phyloP scores from a whole-genome alignment of 2,797 vertebrate species.

The Helarctos malayanus region DNA sequence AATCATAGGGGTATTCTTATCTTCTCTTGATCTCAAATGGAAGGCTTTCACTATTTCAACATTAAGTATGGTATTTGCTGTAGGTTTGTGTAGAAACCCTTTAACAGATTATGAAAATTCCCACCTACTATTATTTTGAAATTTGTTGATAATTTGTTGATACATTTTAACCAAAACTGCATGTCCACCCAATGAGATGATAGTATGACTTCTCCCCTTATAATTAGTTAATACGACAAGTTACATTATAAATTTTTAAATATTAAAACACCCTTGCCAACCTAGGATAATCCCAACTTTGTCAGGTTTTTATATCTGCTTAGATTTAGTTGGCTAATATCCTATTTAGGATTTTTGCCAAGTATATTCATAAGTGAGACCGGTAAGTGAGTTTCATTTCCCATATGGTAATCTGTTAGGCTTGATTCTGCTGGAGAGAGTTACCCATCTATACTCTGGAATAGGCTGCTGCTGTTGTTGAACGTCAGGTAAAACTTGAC shows the following conservation, averaged over 20 bases:
- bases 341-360: constrained; percentile 47
- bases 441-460: not conserved
- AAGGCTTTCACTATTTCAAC: not conserved
- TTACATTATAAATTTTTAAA: not conserved
- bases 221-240: constrained; percentile 43
- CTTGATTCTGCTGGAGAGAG: not conserved
- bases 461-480: constrained; percentile 12
- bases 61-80: not conserved
- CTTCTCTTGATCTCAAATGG: constrained; percentile 32
- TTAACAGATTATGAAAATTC: constrained; percentile 22
- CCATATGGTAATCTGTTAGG: not conserved
- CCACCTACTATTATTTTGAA: constrained; percentile 22
- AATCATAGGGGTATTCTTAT: not conserved
- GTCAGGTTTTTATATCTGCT: constrained; percentile 31
- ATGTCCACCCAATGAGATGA: not conserved
- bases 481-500: constrained; percentile 22
- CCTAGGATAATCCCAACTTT: not conserved
- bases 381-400: constrained; percentile 38
- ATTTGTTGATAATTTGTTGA: constrained; percentile 36
- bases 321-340: constrained; percentile 5
- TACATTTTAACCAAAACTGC: constrained; percentile 34
- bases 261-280: not conserved
- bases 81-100: not conserved
- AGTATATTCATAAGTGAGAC: constrained; percentile 52
- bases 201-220: not conserved